Base-by-base conservation (phyloP, 2,113 vertebrate species). In the Arenaria interpres region DNA sequence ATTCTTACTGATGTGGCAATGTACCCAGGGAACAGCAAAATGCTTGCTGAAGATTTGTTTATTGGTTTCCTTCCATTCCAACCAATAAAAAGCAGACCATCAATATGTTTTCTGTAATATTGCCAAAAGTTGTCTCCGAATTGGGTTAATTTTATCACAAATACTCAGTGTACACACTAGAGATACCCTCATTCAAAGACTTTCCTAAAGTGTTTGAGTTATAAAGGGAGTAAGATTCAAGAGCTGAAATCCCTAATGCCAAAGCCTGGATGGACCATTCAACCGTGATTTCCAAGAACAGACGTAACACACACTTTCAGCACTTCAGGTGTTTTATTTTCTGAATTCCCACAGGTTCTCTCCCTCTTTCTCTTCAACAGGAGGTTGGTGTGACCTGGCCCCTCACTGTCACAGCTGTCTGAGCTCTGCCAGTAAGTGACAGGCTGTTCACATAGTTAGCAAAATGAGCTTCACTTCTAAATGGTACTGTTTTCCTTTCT, bases 391-490 rank as follows among this genome's bases (percentile, higher is more conserved):
- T 85, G 60, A 88, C 89, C 77, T 90, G 39, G 64, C 59, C 51
- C 51, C 59, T 92, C 83, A 35, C 22, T 85, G 91, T 74, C 88
- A 89, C 66, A 88, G 75, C 60, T 87, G 81, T 66, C 87, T 95
- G 76, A 96, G 75, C 71, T 97, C 78, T 87, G 71, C 83, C 60
- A 83, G 59, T 91, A 96, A 91, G 90, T 90, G 93, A 92, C 92
- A 96, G 93, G 95, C 78, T 23, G 80, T 88, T 96, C 85, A 75
- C 68, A 73, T 67, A 93, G 66, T 94, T 90, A 94, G 75, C 71
- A 96, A 97, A 97, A 96, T 73, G n/a, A 91, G 78, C 51, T 96
- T 97, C 89, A 56, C 74, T 53, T 89, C 54, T 93, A 97, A 97
- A 89, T 68, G 62, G 39, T 32, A 20, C 63, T 63, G 69, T 85